These are phyloP conservation scores for Synergus gifuensis DNA, from an alignment of 2,888 invertebrate genomes.

Conservation along the genomic window DNA sequence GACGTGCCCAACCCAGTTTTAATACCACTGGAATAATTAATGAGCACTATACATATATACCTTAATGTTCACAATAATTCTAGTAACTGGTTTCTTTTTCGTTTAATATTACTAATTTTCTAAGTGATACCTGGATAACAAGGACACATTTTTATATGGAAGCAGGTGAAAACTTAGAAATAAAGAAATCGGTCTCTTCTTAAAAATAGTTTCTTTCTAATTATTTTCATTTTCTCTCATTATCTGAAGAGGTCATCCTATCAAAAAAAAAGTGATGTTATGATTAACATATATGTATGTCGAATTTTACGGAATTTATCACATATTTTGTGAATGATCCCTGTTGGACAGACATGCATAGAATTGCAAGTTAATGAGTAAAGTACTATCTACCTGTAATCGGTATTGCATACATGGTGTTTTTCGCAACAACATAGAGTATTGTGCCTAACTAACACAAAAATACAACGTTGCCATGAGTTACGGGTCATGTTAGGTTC, in stretches of 20 bases:
- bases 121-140: not conserved
- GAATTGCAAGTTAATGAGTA: not conserved
- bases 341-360: not conserved
- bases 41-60: not conserved
- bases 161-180: not conserved
- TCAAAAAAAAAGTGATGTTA: no score
- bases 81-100: not conserved
- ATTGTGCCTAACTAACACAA: not conserved
- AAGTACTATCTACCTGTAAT: not conserved
- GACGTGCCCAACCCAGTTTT: not conserved
- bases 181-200: not conserved
- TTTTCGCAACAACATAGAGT: not conserved
- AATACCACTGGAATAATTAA: not conserved
- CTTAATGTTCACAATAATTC: not conserved
- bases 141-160: not conserved
- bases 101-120: not conserved
- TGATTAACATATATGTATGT: no score
- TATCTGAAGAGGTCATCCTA: no score
- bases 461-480: slow-evolving; percentile 46
- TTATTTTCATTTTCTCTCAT: no score
- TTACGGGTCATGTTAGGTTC: slow-evolving; percentile 32
- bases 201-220: no score
- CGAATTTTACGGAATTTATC: no score
- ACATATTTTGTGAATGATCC: no score
- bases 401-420: not conserved